Evolutionary conservation across 2,113 vertebrate species (phyloP).

Genomic region (Sardina pilchardus): DNA sequence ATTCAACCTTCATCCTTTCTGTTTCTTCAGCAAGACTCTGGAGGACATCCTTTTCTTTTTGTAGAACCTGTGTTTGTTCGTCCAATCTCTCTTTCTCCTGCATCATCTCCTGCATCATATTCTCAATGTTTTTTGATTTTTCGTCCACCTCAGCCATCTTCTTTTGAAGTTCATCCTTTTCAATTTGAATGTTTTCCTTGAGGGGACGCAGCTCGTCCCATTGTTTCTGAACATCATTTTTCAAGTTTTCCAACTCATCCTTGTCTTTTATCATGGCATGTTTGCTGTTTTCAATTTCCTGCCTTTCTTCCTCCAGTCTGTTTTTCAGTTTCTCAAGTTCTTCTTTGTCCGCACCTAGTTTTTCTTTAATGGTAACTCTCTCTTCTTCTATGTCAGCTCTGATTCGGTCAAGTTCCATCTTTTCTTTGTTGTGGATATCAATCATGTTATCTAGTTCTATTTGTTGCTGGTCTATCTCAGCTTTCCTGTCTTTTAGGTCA

Average conservation of each 20-base stretch:
- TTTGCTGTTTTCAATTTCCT: constrained; percentile 23
- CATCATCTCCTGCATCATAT: not conserved
- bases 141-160: not conserved
- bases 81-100: not conserved
- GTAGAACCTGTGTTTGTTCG: not conserved
- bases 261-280: not conserved
- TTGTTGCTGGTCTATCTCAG: not conserved
- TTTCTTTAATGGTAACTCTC: not conserved
- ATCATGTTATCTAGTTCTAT: constrained; percentile 22
- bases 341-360: not conserved
- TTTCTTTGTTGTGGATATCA: constrained; percentile 24
- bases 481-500: not conserved
- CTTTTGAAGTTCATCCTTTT: not conserved
- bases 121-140: not conserved
- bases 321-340: not conserved
- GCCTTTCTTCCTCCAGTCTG: not conserved
- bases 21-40: constrained; percentile 5
- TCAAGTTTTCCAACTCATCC: too few species aligned
- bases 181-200: not conserved
- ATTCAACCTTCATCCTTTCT: too few species aligned
- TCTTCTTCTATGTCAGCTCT: not conserved
- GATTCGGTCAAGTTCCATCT: constrained; percentile 26
- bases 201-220: not conserved
- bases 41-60: constrained; percentile 2
- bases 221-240: not conserved